A percentile compares a stretch with the other conserved stretches of the same genome.
Evolutionary conservation across 2,888 invertebrate species (phyloP).

Genomic region (Drosophila meridiana): DNA sequence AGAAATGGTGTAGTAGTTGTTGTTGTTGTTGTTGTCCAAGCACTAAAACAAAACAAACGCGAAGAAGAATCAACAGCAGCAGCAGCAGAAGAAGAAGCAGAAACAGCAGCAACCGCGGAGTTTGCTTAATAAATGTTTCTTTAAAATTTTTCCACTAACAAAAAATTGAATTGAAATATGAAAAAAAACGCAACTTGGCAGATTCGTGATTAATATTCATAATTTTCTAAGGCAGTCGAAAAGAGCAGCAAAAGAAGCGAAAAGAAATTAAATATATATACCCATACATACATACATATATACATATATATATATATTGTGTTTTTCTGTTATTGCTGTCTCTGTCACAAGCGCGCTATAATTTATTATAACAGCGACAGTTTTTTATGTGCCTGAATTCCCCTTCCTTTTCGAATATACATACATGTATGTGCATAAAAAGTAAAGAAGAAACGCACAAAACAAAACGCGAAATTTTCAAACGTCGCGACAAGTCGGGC

Average conservation of each 20-base stretch:
- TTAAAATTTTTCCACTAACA: constrained; percentile 34
- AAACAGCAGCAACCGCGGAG: constrained; percentile 6
- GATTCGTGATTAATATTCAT: constrained; percentile 47
- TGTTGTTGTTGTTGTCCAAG: constrained; percentile 36
- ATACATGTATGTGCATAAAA: not conserved
- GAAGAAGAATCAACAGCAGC: constrained; percentile 15
- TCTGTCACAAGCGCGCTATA: constrained; percentile 46
- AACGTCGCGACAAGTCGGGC: constrained; percentile 45
- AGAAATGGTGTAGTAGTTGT: constrained; percentile 43
- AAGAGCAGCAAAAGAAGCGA: constrained; percentile 35
- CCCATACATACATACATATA: not conserved
- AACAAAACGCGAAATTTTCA: constrained; percentile 59
- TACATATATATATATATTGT: not conserved
- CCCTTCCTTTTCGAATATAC: constrained; percentile 4
- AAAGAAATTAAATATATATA: constrained; percentile 34
- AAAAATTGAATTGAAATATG: constrained; percentile 16
- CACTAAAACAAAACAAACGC: constrained; percentile 41
- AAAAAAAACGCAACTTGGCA: constrained; percentile 12
- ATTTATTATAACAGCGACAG: constrained; percentile 66
- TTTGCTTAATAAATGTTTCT: constrained; percentile 40
- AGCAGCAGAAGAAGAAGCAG: constrained; percentile 7
- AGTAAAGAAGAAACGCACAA: constrained; percentile 20
- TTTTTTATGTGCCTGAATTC: constrained; percentile 35
- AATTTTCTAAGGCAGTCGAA: constrained; percentile 55
- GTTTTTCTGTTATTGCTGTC: constrained; percentile 31